Evolutionary conservation across 2,113 vertebrate species (phyloP).

Genomic region (Caranx melampygus): DNA sequence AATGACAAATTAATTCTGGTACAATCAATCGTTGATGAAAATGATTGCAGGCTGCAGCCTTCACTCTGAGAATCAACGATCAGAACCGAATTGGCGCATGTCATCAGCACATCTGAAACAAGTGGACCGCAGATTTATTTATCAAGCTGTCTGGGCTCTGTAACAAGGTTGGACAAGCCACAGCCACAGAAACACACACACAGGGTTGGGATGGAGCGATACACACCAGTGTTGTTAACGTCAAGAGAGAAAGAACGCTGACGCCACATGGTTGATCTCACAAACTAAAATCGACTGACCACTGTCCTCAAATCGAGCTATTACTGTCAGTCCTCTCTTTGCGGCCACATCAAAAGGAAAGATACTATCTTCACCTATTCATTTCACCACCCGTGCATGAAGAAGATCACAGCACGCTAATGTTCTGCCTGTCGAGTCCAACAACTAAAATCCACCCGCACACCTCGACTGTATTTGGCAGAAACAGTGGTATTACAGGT

Average conservation of each 20-base stretch:
- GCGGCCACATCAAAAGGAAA: constrained; percentile 41
- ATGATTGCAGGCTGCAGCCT: not conserved
- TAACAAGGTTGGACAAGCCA: constrained; percentile 19
- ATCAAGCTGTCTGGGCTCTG: constrained; percentile 5
- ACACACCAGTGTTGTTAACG: constrained; percentile 6
- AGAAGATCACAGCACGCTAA: not conserved
- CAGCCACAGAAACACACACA: not conserved
- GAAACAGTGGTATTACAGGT: not conserved
- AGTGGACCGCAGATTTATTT: constrained; percentile 12
- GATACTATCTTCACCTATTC: constrained; percentile 1
- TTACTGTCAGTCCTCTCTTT: constrained; percentile 13
- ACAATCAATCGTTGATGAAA: not conserved
- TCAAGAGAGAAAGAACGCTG: not conserved
- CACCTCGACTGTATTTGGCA: constrained; percentile 2
- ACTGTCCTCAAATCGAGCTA: not conserved
- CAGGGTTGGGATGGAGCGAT: not conserved
- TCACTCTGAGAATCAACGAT: too few relatives aligned
- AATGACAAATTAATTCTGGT: not conserved
- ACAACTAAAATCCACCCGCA: constrained; percentile 3
- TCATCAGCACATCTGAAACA: constrained; percentile 5
- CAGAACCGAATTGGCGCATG: not conserved
- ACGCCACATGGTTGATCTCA: constrained; percentile 14
- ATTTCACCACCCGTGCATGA: not conserved
- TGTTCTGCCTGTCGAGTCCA: not conserved
- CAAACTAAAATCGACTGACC: constrained; percentile 13